phyloP scores from a whole-genome alignment of 2,888 invertebrate genomes.

The Microctonus aethiopoides region DNA sequence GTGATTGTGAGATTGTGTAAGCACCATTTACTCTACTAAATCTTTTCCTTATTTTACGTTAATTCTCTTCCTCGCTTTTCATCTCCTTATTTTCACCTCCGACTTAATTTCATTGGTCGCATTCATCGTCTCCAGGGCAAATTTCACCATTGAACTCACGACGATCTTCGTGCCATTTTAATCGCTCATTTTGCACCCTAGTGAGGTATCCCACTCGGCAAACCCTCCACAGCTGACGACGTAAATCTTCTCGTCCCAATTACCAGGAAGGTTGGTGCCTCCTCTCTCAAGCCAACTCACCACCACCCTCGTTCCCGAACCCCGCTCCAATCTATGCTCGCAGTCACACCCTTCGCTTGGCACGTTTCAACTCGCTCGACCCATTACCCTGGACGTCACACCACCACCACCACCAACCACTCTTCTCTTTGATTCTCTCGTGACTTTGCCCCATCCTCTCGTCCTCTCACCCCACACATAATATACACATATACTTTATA shows the following conservation, averaged over 20 bases:
- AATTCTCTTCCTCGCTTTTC: conserved; percentile 38
- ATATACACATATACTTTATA: not conserved
- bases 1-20: not conserved
- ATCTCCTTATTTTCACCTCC: conserved; percentile 31
- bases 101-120: conserved; percentile 24
- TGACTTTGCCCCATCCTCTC: conserved; percentile 10
- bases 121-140: conserved; percentile 20
- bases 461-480: not conserved
- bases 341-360: conserved; percentile 31
- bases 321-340: conserved; percentile 13
- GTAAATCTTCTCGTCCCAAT: conserved; percentile 67
- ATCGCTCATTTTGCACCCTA: conserved; percentile 50
- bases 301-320: conserved; percentile 30
- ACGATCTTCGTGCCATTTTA: conserved; percentile 43
- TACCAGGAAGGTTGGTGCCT: conserved; percentile 51
- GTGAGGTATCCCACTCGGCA: conserved; percentile 50
- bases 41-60: conserved; percentile 16
- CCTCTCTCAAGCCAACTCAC: conserved; percentile 38
- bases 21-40: conserved; percentile 16
- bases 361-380: conserved; percentile 41
- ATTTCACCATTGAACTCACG: conserved; percentile 34
- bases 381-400: conserved; percentile 54
- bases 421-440: conserved; percentile 22
- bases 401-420: conserved; percentile 47
- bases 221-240: conserved; percentile 41